Evolutionary conservation across 2,113 vertebrate species (phyloP).

Genomic region (Eleginops maclovinus): DNA sequence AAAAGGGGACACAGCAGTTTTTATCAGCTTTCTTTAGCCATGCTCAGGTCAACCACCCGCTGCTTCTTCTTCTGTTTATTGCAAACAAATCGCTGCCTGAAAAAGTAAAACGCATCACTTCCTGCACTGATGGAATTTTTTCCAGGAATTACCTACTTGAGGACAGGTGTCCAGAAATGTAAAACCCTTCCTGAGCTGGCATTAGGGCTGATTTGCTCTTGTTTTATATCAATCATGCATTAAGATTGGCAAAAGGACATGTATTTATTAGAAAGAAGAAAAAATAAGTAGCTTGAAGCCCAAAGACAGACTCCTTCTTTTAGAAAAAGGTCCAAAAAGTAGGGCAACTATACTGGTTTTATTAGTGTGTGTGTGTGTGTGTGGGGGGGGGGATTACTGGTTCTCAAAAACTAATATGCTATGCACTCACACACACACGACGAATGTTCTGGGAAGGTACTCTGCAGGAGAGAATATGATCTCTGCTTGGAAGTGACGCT

Average conservation of each 20-base stretch:
- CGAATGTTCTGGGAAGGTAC: conserved; percentile 75
- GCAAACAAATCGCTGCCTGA: conserved; percentile 11
- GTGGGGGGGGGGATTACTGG: conserved; percentile 22
- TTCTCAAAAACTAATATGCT: conserved; percentile 46
- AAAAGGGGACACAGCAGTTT: neutral
- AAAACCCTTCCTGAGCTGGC: conserved; percentile 16
- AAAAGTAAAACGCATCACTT: conserved; percentile 28
- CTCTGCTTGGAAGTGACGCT: conserved; percentile 76
- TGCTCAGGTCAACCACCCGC: neutral
- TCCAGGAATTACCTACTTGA: conserved; percentile 23
- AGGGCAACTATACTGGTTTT: neutral
- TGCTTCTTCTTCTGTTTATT: conserved; percentile 41
- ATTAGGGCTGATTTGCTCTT: neutral
- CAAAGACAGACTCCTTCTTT: neutral
- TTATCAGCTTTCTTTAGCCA: neutral
- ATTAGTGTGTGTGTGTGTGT: too few relatives aligned
- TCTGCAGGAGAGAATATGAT: conserved; percentile 68
- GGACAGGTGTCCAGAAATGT: conserved; percentile 3
- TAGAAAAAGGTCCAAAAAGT: conserved; percentile 2
- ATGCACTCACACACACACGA: neutral
- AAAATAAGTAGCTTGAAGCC: neutral
- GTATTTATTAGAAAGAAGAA: conserved; percentile 1
- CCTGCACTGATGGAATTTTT: conserved; percentile 19
- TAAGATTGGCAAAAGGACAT: neutral
- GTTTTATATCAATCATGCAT: neutral